These are phyloP conservation scores for Danio kyathit DNA, from an alignment of 2,797 vertebrate species.

Conservation along the genomic window DNA sequence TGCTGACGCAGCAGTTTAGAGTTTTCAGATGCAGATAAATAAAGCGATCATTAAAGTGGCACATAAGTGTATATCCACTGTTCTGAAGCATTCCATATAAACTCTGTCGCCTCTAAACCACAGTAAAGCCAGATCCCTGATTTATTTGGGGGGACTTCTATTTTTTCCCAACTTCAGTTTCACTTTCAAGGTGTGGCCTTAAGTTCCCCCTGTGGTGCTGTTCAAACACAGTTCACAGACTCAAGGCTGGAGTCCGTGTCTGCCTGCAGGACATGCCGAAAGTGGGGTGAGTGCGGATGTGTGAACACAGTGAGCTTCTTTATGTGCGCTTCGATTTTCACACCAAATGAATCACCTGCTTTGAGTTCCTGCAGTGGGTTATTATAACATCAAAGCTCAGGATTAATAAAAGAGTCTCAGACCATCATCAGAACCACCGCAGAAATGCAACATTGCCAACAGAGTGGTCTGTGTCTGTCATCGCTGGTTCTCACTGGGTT, in stretches of 20 bases:
- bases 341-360: constrained; percentile 64
- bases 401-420: constrained; percentile 71
- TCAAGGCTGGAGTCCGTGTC: constrained; percentile 5
- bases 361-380: constrained; percentile 57
- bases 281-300: constrained; percentile 29
- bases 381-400: constrained; percentile 65
- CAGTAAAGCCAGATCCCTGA: neutral
- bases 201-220: constrained; percentile 1
- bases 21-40: too few species aligned
- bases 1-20: too few species aligned
- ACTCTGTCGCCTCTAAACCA: neutral
- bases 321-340: constrained; percentile 50
- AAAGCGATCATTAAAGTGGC: too few species aligned
- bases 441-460: constrained; percentile 57
- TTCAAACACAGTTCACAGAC: constrained; percentile 43
- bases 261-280: constrained; percentile 16
- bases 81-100: neutral
- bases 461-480: constrained; percentile 40
- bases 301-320: constrained; percentile 45
- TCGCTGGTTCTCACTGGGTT: constrained; percentile 60
- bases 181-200: constrained; percentile 25
- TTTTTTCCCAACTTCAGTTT: constrained; percentile 40
- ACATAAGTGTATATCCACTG: neutral
- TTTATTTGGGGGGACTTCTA: constrained; percentile 12
- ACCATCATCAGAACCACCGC: constrained; percentile 65